Evolutionary conservation across 2,888 invertebrate genomes (phyloP).

Genomic region (Apomyelois bistriatella): DNA sequence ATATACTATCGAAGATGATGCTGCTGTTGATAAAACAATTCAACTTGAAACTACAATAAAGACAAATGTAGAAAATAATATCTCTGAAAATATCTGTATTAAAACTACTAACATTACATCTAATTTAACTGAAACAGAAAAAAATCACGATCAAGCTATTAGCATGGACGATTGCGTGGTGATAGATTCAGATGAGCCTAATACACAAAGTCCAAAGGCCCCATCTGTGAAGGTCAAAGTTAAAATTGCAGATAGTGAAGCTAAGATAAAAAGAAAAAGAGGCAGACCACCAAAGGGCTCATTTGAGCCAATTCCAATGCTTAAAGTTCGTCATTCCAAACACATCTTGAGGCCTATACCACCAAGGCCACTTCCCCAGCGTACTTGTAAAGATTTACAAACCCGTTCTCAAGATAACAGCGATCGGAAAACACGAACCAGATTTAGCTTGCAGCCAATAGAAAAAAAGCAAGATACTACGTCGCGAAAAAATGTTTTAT

Average conservation of each 20-base stretch:
- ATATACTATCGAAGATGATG: neutral
- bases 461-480: neutral
- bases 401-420: neutral
- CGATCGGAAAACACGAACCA: neutral
- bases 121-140: neutral
- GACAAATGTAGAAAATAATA: neutral
- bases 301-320: no score
- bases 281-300: neutral
- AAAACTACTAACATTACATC: neutral
- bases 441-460: neutral
- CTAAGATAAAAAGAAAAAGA: neutral
- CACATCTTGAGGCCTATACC: neutral
- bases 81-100: neutral
- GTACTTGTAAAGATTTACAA: neutral
- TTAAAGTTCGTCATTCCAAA: neutral
- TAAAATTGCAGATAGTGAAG: neutral
- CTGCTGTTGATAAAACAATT: neutral
- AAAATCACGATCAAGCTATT: neutral
- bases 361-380: neutral
- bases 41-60: neutral
- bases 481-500: slow-evolving; percentile 25
- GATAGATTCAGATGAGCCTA: slow-evolving; percentile 13
- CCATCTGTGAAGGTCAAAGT: neutral
- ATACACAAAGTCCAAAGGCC: neutral
- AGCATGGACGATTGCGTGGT: slow-evolving; percentile 5